Percentiles rank a stretch among this genome's conserved stretches.
These are phyloP conservation scores for Discoglossus pictus DNA, from an alignment of 2,797 vertebrate genomes.

Conservation along the genomic window DNA sequence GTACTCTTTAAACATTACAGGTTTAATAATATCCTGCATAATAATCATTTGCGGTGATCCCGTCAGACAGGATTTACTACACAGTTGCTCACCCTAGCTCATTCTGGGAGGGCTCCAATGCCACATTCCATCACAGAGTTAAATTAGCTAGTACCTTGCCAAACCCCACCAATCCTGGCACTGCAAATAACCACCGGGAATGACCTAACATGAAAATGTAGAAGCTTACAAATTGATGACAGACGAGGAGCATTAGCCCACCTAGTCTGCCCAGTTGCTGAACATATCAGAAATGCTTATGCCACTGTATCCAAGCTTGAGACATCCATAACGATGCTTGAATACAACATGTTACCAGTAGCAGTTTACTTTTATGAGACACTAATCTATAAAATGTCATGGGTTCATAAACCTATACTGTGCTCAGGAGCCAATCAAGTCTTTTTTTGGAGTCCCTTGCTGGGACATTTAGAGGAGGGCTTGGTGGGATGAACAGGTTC, in stretches of 20 bases:
- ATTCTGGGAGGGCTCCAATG: background rate
- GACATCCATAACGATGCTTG: no score
- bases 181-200: background rate
- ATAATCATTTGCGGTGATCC: conserved; percentile 1
- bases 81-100: background rate
- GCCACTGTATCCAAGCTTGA: no score
- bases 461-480: no score
- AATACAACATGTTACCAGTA: no score
- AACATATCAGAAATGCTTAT: no score
- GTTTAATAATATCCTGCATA: conserved; percentile 30
- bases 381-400: no score
- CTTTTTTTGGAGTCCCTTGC: no score
- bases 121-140: conserved; percentile 1
- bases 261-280: background rate
- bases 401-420: no score
- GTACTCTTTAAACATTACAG: conserved; percentile 25
- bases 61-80: background rate
- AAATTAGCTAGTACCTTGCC: background rate
- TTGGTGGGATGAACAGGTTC: no score
- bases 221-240: conserved; percentile 4
- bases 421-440: no score
- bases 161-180: conserved; percentile 1
- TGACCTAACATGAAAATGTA: conserved; percentile 10
- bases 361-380: no score
- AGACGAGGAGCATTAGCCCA: background rate